phyloP scores from a whole-genome alignment of 2,797 vertebrate genomes.

The Cirrhinus molitorella region DNA sequence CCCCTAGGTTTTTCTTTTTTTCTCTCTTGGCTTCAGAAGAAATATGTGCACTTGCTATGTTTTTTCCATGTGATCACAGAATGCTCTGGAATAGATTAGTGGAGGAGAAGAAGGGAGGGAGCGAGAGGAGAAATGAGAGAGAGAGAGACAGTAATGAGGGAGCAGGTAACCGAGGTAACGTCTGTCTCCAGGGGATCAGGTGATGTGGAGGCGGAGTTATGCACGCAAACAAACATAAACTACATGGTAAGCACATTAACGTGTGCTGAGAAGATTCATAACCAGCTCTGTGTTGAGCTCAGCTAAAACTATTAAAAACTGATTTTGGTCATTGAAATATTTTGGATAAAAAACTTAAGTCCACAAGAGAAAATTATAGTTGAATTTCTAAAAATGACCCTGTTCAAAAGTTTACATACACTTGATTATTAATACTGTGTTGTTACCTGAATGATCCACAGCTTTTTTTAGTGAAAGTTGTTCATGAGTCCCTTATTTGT shows the following conservation, averaged over 20 bases:
- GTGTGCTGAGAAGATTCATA: constrained; percentile 26
- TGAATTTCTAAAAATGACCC: too few relatives aligned
- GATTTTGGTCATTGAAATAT: not conserved
- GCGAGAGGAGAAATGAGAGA: constrained; percentile 54
- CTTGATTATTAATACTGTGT: too few relatives aligned
- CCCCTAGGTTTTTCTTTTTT: constrained; percentile 69
- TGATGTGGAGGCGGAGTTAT: constrained; percentile 2
- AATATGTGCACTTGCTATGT: constrained; percentile 81
- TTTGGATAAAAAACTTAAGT: too few relatives aligned
- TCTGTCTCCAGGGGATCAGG: constrained; percentile 63
- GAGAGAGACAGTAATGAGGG: constrained; percentile 60
- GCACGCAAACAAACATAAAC: constrained; percentile 10
- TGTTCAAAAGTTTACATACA: too few relatives aligned
- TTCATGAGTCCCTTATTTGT: too few relatives aligned
- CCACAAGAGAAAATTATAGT: too few relatives aligned
- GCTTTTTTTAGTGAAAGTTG: too few relatives aligned
- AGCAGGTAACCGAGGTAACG: constrained; percentile 76
- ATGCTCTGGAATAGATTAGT: constrained; percentile 78
- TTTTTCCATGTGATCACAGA: constrained; percentile 77
- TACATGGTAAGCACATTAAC: not conserved
- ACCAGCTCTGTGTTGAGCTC: not conserved
- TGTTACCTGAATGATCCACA: too few relatives aligned
- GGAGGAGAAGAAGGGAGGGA: constrained; percentile 64
- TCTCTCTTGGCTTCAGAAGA: constrained; percentile 80
- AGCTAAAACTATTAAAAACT: not conserved